Percentiles rank a stretch among this genome's conserved stretches.
These are phyloP conservation scores for Xenopus tropicalis DNA, from an alignment of 2,113 vertebrate genomes.

Conservation along the genomic window UCB_Xtro_10.0 CM004447.2:125206001-125206500, in stretches of 20 bases:
- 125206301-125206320: conserved; percentile 24
- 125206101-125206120: too few species aligned
- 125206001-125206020: too few species aligned
- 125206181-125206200: too few species aligned
- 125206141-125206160: too few species aligned
- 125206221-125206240: not conserved
- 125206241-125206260: not conserved
- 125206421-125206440: conserved; percentile 18
- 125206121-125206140: too few species aligned
- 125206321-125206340: conserved; percentile 18
- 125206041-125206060: too few species aligned
- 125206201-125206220: not conserved
- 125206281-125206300: conserved; percentile 5
- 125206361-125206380: conserved; percentile 41
- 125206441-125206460: conserved; percentile 18
- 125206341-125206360: conserved; percentile 24
- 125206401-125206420: conserved; percentile 21
- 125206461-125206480: not conserved
- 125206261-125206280: conserved; percentile 10
- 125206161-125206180: too few species aligned
- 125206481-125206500: too few species aligned
- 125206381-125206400: conserved; percentile 23
- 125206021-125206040: too few species aligned
- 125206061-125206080: too few species aligned
- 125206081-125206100: too few species aligned